These are phyloP conservation scores for Meloidogyne hapla DNA, from an alignment of 1,140 invertebrate species.

Conservation along the genomic window DNA sequence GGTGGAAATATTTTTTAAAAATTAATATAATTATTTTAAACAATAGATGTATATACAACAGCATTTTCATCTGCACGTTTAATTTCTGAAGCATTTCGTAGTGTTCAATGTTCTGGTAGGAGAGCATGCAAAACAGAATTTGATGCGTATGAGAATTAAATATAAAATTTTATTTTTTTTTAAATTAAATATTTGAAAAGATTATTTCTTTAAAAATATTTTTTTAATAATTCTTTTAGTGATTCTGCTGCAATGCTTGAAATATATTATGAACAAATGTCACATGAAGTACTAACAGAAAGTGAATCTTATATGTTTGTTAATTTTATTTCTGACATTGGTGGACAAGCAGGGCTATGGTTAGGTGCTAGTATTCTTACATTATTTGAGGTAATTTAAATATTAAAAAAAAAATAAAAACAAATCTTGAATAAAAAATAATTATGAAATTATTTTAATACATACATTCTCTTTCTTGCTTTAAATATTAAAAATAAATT, in stretches of 20 bases:
- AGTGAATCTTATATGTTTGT: conserved; percentile 62
- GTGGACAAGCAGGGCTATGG: conserved; percentile 58
- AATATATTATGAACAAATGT: conserved; percentile 64
- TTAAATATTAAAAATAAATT: neutral
- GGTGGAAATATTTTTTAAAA: neutral
- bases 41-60: conserved; percentile 55
- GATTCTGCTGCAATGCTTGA: conserved; percentile 54
- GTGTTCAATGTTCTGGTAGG: conserved; percentile 31
- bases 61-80: conserved; percentile 60
- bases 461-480: too few species aligned
- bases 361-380: conserved; percentile 48
- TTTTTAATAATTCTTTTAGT: conserved; percentile 20
- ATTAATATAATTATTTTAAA: neutral
- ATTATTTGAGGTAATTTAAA: conserved; percentile 33
- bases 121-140: conserved; percentile 37
- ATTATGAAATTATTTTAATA: too few species aligned
- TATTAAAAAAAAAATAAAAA: neutral
- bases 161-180: conserved; percentile 11
- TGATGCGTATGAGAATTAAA: conserved; percentile 29
- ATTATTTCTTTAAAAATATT: neutral
- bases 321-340: conserved; percentile 61
- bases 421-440: too few species aligned
- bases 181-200: neutral
- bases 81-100: conserved; percentile 51
- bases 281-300: conserved; percentile 56